Evolutionary conservation across 2,888 invertebrate genomes (phyloP), one percentile per base, ranked within the genome.

Genomic region (Drosophila atroscutellata): DNA sequence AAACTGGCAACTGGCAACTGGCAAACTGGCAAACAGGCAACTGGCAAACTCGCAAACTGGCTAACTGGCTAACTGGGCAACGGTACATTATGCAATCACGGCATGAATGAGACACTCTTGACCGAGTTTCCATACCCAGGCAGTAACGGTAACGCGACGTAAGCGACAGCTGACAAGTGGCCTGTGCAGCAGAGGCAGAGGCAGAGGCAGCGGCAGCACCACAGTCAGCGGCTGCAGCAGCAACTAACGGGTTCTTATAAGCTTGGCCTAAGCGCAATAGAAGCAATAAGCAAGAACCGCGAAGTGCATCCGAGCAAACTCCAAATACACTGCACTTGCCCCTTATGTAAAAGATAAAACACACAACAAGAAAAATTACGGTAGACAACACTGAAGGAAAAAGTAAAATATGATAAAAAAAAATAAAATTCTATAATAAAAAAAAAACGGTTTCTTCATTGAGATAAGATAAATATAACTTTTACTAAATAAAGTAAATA

Each of bases 21-120:
- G 54, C 30, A 47, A 42, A 42, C 45, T 24, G 39, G 55, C 51
- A 61, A 70, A 67, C 37, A 24, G 56, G 54, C 52, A 71, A 56
- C 54, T 39, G 37, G 56, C 34, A 13, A 69, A 42, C 68, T 32
- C 18, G 66, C 54, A 56, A 52, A 50, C 73, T 52, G 26, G 67
- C 47, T 32, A 67, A 73, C 72, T 49, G n/a, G 73, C 39, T 26
- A 58, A 70, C 75, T 56, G 54, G 68, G 60, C 74, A 91, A 91
- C 91, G 91, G 92, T 85, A 90, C 82, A 89, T 92, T 90, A 91
- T 92, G 90, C 86, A 91, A 91, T 90, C 90, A 85, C 90, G 89
- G 89, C 91, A 91, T 91, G 90, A 90, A 88, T 91, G 90, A 91
- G 92, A 90, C 91, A 91, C 91, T 91, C 91, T 91, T 91, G 91